phyloP scores from a whole-genome alignment of 2,888 invertebrate genomes.

The Patella caerulea region DNA sequence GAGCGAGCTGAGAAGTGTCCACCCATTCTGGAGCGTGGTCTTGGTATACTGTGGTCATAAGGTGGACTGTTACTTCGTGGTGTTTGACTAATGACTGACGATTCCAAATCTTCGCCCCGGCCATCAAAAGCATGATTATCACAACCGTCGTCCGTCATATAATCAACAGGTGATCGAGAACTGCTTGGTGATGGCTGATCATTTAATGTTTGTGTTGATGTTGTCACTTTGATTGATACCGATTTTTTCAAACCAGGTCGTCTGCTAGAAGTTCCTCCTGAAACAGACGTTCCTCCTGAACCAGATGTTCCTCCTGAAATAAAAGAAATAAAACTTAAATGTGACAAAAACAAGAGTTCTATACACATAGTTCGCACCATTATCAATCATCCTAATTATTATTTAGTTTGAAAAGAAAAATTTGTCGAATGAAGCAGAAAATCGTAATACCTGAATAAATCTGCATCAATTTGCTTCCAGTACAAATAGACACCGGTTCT shows the following conservation, averaged over 20 bases:
- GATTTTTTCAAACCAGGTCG: not conserved
- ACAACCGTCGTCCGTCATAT: not conserved
- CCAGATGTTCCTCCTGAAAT: too few species aligned
- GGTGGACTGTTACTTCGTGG: not conserved
- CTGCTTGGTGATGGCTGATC: not conserved
- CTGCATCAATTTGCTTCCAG: slow-evolving; percentile 19
- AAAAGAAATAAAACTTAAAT: too few species aligned
- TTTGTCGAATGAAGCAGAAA: not conserved
- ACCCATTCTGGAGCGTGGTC: not conserved
- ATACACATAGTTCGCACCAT: too few species aligned
- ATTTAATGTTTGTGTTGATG: not conserved
- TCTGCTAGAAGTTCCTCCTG: not conserved
- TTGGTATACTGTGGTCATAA: not conserved
- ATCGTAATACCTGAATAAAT: slow-evolving; percentile 16
- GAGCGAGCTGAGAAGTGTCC: not conserved
- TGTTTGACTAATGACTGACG: not conserved
- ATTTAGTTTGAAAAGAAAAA: too few species aligned
- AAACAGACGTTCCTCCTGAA: not conserved
- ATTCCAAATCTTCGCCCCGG: not conserved
- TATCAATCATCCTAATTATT: too few species aligned
- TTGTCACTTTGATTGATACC: not conserved
- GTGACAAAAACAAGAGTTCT: too few species aligned
- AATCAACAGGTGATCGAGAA: not conserved
- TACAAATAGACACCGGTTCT: slow-evolving; percentile 44
- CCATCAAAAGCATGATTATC: not conserved